These are phyloP conservation scores for Fulmarus glacialis DNA, from an alignment of 2,113 vertebrate genomes.

Conservation along the genomic window DNA sequence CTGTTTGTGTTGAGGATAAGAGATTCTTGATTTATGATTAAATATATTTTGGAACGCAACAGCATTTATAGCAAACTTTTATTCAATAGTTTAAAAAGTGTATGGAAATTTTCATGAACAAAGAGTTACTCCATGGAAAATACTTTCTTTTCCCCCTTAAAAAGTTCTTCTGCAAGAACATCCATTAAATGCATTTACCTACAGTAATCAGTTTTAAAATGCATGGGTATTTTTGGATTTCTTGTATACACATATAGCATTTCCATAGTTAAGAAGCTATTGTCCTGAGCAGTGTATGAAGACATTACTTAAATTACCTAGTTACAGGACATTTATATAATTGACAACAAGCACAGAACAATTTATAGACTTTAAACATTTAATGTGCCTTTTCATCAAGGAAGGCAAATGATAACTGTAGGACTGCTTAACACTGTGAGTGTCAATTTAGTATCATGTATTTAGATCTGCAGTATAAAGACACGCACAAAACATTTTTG, in stretches of 20 bases:
- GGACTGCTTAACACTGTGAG: conserved; percentile 23
- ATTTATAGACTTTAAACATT: conserved; percentile 53
- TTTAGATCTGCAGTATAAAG: conserved; percentile 28
- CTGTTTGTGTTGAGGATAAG: not conserved
- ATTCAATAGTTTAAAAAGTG: conserved; percentile 65
- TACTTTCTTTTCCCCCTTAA: not conserved
- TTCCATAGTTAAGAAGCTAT: conserved; percentile 28
- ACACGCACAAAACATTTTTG: conserved; percentile 6
- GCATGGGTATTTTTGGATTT: not conserved
- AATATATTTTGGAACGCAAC: conserved; percentile 49
- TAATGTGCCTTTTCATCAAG: conserved; percentile 65
- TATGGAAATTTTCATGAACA: conserved; percentile 49
- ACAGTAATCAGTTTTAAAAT: conserved; percentile 45
- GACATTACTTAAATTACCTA: conserved; percentile 27
- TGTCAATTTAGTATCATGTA: conserved; percentile 54
- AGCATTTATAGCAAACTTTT: conserved; percentile 69
- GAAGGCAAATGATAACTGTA: conserved; percentile 39
- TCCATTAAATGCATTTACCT: conserved; percentile 6
- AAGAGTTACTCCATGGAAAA: conserved; percentile 28
- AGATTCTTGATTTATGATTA: not conserved
- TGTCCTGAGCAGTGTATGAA: conserved; percentile 55
- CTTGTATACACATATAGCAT: not conserved
- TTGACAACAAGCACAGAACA: conserved; percentile 63
- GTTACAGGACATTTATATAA: conserved; percentile 51
- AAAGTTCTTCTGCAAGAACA: conserved; percentile 26